Evolutionary conservation across 2,797 vertebrate species (phyloP), one percentile per base, ranked within the genome.

Genomic region (Petrocephalus schoutedeni): DNA sequence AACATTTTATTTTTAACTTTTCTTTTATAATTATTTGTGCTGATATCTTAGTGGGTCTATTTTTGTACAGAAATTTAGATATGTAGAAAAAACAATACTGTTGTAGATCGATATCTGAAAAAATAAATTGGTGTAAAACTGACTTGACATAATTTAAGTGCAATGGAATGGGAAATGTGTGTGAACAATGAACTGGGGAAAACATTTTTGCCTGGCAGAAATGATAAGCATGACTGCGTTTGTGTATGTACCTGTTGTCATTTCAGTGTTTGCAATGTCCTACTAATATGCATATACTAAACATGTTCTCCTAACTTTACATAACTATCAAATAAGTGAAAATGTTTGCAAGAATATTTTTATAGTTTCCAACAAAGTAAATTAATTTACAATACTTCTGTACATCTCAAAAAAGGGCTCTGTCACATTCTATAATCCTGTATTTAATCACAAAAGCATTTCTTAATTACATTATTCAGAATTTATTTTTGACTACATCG

Each of bases 311-410:
- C 9, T 12, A 23, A 64, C 7, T 87, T 54, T 58, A 3, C 23
- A 21, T 49, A 56, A 23, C 10, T 54, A 14, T 41, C 3, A 74
- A 71, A 71, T 71, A 74, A 87, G 49, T 32, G 58, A 87, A 57
- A 67, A 28, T 21, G 57, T 19, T 80, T 41, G n/a, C 32, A 80
- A 83, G n/a, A 85, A 85, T 67, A 53, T 77, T 86, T 86, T 8
- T 58, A 83, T 88, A 91, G 93, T 91, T 94, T 95, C 91, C 93
- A 94, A 93, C 90, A 88, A 74, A 88, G 92, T 85, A 85, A 87
- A 91, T 64, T 88, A 91, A 93, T 94, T 93, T 94, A 95, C 94
- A 95, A 83, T 92, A 94, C 94, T 57, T 57, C 53, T 85, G 84
- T 95, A 95, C 94, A 91, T 88, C 90, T 91, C 6, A 71, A 91